Percentiles rank a stretch among this genome's conserved stretches.
Evolutionary conservation across 2,113 vertebrate species (phyloP).

Genomic region (Gulo gulo): DNA sequence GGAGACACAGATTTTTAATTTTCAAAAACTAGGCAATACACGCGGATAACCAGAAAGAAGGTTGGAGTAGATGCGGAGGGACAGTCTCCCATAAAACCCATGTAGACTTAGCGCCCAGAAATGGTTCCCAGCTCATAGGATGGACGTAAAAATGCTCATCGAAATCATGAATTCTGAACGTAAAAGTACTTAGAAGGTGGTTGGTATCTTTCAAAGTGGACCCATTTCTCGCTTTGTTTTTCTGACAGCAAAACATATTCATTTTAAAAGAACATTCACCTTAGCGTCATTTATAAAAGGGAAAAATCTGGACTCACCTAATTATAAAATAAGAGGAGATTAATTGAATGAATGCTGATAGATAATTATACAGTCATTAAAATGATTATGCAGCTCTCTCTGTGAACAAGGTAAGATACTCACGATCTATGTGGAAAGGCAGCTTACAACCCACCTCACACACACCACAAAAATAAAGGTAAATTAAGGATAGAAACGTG

Average conservation of each 20-base stretch:
- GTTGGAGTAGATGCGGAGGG: neutral
- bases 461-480: neutral
- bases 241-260: neutral
- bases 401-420: neutral
- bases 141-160: neutral
- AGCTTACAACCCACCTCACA: neutral
- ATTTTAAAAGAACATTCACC: neutral
- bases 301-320: neutral
- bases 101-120: neutral
- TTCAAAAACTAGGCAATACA: neutral
- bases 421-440: neutral
- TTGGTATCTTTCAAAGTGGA: neutral
- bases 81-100: neutral
- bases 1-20: neutral
- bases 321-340: neutral
- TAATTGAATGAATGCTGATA: constrained; percentile 6
- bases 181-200: neutral
- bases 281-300: constrained; percentile 11
- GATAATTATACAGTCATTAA: neutral
- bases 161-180: neutral
- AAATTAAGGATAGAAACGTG: neutral
- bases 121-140: neutral
- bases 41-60: neutral
- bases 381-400: neutral
- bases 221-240: neutral